Base-by-base conservation (phyloP, 2,888 invertebrate genomes). In the Phyllotreta striolata region DNA sequence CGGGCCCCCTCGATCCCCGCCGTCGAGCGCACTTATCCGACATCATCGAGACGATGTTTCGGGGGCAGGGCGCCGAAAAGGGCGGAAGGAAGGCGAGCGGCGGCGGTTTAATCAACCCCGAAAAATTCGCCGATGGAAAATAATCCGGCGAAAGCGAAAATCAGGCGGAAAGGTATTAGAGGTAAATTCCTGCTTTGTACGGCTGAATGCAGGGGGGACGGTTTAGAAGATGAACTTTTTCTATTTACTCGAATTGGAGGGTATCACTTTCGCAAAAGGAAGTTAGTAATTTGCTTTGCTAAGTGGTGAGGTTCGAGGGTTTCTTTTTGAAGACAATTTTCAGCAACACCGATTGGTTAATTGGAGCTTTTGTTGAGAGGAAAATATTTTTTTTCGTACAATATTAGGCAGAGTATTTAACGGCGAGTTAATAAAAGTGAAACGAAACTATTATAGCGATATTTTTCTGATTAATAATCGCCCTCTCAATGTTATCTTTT, bases 71-170 rank as follows among this genome's bases (percentile, higher is more conserved):
- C 6, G 12, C 8, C 37, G 3, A 6, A 38, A 1, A 40, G 40
- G 54, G 38, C 10, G 10, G 38, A n/a, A 52, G 55, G 10, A 6
- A 12, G 8, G 7, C 13, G 52, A n/a, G 37, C 41, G 34, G 35
- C 5, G 51, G 12, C 4, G 37, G 51, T n/a, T 38, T 52, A 52
- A 52, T 52, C 38, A 52, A 52, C 52, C 39, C 38, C 10, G 24
- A 38, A 52, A 12, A 52, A 52, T 52, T 38, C 7, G 13, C 12
- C 10, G 52, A 38, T 52, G 52, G 39, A 52, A 39, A 52, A 52
- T 52, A 38, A 52, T 52, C 24, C 24, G 24, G 24, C 24, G 24
- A 24, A 24, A 24, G 24, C 24, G 24, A 24, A 24, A 24, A 24
- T 24, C 24, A 24, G 24, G 24, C 24, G 24, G 24, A 24, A 4